phyloP scores from a whole-genome alignment of 2,113 vertebrate species.

The Neotoma lepida region DNA sequence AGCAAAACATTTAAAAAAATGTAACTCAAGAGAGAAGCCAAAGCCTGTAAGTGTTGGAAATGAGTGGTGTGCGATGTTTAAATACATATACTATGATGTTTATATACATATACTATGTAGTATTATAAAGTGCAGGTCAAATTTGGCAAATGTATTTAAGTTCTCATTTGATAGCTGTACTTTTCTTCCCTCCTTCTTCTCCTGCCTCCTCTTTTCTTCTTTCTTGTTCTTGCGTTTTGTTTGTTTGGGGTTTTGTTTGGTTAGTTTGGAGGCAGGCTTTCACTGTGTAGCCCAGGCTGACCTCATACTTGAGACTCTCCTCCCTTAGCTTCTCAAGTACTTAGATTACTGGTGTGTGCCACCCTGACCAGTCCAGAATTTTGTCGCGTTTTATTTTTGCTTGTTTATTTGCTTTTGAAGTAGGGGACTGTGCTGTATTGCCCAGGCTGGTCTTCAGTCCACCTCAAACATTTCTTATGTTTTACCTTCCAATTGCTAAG shows the following conservation, averaged over 20 bases:
- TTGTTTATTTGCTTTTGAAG: neutral
- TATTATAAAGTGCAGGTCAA: slow-evolving; percentile 1
- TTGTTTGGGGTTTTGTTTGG: neutral
- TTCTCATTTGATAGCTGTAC: neutral
- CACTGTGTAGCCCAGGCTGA: neutral
- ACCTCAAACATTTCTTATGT: neutral
- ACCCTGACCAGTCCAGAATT: neutral
- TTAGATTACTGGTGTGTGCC: neutral
- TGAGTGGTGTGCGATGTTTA: neutral
- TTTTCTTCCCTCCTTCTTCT: neutral
- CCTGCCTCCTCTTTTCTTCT: neutral
- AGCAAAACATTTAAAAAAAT: slow-evolving; percentile 95
- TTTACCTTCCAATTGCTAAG: neutral
- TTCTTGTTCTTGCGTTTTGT: neutral
- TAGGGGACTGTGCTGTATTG: neutral
- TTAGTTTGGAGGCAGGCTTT: neutral
- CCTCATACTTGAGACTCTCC: neutral
- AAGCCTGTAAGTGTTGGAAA: slow-evolving; percentile 90
- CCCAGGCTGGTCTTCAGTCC: neutral
- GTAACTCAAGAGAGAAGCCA: slow-evolving; percentile 94
- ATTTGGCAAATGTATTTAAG: neutral
- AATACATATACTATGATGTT: neutral
- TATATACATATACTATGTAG: neutral
- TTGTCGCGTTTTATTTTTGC: neutral
- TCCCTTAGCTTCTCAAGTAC: neutral